phyloP scores from a whole-genome alignment of 2,113 vertebrate genomes.

The Macaca mulatta region DNA sequence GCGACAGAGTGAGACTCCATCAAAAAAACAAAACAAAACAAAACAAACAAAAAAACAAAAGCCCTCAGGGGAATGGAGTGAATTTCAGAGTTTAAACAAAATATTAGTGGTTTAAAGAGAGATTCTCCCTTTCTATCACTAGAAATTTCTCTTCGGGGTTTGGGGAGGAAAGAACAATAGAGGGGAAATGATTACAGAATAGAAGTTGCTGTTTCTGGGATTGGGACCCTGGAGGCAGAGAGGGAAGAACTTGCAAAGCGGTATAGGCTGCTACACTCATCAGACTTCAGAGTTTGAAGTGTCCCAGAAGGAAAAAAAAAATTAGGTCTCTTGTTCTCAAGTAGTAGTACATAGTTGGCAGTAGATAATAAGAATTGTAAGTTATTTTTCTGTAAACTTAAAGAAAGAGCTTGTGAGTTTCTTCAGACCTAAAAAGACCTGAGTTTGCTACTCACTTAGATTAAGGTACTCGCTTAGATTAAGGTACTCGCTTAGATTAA shows the following conservation, averaged over 20 bases:
- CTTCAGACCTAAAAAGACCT: fast-evolving
- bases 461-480: too few relatives aligned
- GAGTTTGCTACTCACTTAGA: not conserved
- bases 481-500: not conserved
- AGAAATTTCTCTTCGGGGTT: not conserved
- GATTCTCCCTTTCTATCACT: not conserved
- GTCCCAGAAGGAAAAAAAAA: not conserved
- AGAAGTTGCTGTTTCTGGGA: not conserved
- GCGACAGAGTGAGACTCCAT: too few relatives aligned
- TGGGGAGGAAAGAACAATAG: not conserved
- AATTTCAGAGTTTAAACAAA: not conserved
- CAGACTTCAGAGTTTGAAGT: not conserved
- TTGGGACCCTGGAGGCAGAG: not conserved
- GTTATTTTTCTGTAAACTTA: not conserved
- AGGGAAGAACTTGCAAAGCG: not conserved
- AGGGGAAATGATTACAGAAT: not conserved
- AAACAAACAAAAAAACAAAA: too few relatives aligned
- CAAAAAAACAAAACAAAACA: too few relatives aligned
- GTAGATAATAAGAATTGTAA: not conserved
- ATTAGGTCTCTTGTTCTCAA: not conserved
- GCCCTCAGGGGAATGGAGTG: not conserved
- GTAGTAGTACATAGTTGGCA: not conserved
- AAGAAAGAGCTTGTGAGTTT: not conserved
- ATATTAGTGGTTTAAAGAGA: not conserved
- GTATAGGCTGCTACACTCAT: not conserved